Percentiles rank a stretch among this genome's conserved stretches.
These are phyloP conservation scores for Andricus quercusramuli DNA, from an alignment of 2,888 invertebrate species.

Conservation along the genomic window DNA sequence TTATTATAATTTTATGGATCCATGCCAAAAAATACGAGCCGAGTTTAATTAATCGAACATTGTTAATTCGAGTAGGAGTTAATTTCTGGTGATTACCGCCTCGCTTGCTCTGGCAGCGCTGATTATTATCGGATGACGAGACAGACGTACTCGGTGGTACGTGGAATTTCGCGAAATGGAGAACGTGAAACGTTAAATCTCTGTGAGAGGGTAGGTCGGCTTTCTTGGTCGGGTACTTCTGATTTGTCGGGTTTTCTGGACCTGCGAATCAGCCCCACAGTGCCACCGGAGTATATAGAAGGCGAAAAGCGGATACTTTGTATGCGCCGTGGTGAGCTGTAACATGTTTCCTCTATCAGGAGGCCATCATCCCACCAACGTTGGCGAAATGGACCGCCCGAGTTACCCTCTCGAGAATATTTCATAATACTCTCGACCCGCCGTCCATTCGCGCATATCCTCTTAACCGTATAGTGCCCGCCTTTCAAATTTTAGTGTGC, in stretches of 20 bases:
- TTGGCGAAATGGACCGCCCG: slow-evolving; percentile 49
- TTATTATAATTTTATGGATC: too few relatives aligned
- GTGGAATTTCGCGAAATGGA: slow-evolving; percentile 17
- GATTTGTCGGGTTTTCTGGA: slow-evolving; percentile 52
- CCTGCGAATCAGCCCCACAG: slow-evolving; percentile 28
- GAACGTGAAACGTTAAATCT: slow-evolving; percentile 8
- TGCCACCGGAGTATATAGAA: slow-evolving; percentile 39
- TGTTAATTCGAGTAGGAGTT: neutral
- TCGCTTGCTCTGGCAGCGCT: neutral
- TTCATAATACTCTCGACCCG: slow-evolving; percentile 55
- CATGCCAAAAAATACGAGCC: too few relatives aligned
- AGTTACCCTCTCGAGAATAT: slow-evolving; percentile 52
- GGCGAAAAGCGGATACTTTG: slow-evolving; percentile 59
- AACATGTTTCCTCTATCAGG: slow-evolving; percentile 72
- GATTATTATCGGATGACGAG: neutral
- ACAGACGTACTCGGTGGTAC: neutral
- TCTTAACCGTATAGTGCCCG: slow-evolving; percentile 38
- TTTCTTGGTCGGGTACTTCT: slow-evolving; percentile 49
- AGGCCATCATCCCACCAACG: slow-evolving; percentile 59
- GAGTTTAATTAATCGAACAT: neutral
- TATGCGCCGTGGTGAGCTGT: slow-evolving; percentile 65
- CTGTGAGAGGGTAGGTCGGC: slow-evolving; percentile 47
- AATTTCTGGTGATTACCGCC: neutral
- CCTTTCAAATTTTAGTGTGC: slow-evolving; percentile 30
- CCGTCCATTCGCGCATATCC: slow-evolving; percentile 47